Conservation (phyloP, 2,113 vertebrate species). For the Myotis lucifugus region DNA sequence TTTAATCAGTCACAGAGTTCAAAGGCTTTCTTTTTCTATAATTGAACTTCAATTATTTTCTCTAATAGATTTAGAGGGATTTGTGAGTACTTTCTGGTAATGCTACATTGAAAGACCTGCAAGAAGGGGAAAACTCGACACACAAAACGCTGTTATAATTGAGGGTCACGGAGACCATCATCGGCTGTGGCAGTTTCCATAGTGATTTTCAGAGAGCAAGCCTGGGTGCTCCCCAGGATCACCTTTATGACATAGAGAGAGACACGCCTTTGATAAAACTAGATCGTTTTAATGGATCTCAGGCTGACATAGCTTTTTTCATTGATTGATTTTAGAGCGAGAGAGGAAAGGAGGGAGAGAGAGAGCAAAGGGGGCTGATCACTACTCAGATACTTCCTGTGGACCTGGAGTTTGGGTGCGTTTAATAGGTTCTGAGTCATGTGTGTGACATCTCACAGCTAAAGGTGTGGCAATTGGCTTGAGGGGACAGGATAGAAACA, state of each 20-base stretch:
- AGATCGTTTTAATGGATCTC: background rate
- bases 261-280: background rate
- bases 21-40: background rate
- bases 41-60: conserved; percentile 10
- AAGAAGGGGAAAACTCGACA: background rate
- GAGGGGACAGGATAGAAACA: background rate
- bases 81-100: background rate
- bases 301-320: background rate
- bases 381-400: too few species aligned
- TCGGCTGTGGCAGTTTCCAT: background rate
- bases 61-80: background rate
- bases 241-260: background rate
- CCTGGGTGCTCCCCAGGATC: background rate
- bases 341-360: background rate
- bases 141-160: background rate
- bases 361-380: background rate
- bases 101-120: background rate
- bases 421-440: too few species aligned
- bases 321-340: background rate
- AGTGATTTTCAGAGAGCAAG: background rate
- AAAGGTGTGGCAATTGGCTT: background rate
- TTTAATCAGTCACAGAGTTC: conserved; percentile 14
- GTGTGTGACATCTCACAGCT: background rate
- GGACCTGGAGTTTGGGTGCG: background rate
- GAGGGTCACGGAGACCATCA: background rate